Conservation (phyloP, 1,140 invertebrate species). For the Vanessa atalanta region DNA sequence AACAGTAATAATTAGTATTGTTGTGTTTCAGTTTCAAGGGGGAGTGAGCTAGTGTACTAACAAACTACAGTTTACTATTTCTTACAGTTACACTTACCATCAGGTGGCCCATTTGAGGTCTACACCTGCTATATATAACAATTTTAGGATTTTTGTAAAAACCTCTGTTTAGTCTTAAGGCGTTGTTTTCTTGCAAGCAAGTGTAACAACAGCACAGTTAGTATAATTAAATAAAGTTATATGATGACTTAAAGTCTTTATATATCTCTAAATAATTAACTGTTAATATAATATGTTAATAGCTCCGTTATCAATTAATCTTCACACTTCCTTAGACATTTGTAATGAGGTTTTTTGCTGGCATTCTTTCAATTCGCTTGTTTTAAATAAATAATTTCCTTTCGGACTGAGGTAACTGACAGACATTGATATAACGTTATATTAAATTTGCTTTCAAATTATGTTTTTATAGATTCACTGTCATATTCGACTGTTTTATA, state of each 20-base stretch:
- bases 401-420: neutral
- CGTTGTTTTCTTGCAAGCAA: too few relatives aligned
- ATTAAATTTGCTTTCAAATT: neutral
- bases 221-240: neutral
- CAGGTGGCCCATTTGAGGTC: too few relatives aligned
- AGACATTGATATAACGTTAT: neutral
- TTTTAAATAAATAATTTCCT: neutral
- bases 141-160: too few relatives aligned
- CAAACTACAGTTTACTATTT: neutral
- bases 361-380: conserved; percentile 2
- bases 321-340: conserved; percentile 4
- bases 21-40: too few relatives aligned
- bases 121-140: too few relatives aligned
- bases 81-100: too few relatives aligned
- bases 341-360: conserved; percentile 2
- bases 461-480: neutral
- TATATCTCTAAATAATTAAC: conserved; percentile 3
- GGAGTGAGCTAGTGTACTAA: neutral
- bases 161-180: neutral
- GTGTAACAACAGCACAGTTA: too few relatives aligned
- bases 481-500: too few relatives aligned
- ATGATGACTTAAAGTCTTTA: neutral
- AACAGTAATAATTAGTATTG: too few relatives aligned
- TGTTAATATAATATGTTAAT: conserved; percentile 9
- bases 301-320: neutral